A percentile compares a stretch with the other conserved stretches of the same genome.
Conservation (phyloP, 2,888 invertebrate species). For the Adelognathus sp. region DNA sequence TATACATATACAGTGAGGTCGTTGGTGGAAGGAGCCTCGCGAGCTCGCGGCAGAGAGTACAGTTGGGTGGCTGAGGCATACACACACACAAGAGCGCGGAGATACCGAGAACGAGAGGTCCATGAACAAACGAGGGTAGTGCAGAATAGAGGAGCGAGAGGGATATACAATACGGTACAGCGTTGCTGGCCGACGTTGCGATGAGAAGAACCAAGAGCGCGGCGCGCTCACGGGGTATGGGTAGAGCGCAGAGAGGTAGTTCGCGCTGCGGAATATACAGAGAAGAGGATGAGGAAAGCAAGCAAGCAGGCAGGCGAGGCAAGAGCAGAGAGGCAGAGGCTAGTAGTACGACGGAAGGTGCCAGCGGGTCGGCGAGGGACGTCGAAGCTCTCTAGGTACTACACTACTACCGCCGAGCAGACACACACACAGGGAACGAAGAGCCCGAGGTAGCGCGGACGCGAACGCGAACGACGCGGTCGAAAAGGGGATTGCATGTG, state of each 20-base stretch:
- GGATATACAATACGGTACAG: too few species aligned
- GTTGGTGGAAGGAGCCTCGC: constrained; percentile 58
- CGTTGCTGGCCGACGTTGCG: constrained; percentile 34
- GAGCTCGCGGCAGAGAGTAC: constrained; percentile 70
- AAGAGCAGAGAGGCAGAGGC: constrained; percentile 31
- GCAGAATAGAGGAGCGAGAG: neutral
- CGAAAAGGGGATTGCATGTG: constrained; percentile 51
- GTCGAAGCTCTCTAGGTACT: constrained; percentile 28
- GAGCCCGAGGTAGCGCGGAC: constrained; percentile 36
- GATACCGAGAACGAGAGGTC: too few species aligned
- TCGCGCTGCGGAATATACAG: constrained; percentile 42
- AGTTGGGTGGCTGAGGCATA: constrained; percentile 59
- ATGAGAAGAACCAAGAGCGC: constrained; percentile 53
- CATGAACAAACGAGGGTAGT: constrained; percentile 10
- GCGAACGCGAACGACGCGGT: constrained; percentile 43
- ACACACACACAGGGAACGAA: constrained; percentile 3
- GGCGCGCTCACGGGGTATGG: constrained; percentile 35
- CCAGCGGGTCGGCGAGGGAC: constrained; percentile 56
- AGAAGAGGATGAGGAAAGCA: constrained; percentile 32
- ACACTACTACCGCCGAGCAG: neutral
- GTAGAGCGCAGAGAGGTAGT: too few species aligned
- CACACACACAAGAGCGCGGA: too few species aligned
- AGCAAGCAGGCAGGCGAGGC: constrained; percentile 32
- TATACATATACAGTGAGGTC: constrained; percentile 57
- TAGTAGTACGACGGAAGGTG: constrained; percentile 51